These are phyloP conservation scores for Ailuropoda melanoleuca DNA, from an alignment of 2,113 vertebrate species.

Conservation along the genomic window DNA sequence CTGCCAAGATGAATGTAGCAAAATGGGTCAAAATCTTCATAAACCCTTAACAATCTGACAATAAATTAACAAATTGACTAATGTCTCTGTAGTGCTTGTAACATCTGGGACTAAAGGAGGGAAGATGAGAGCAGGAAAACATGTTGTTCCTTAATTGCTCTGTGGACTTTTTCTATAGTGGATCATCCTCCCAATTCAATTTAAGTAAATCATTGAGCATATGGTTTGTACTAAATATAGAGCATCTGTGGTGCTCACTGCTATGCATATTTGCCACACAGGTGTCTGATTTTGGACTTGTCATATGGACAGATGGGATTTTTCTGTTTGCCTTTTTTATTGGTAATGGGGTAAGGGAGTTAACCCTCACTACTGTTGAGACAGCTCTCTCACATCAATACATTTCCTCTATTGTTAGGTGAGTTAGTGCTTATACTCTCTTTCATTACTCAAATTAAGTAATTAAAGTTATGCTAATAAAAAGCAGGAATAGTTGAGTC, in stretches of 20 bases:
- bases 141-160: slow-evolving; percentile 79
- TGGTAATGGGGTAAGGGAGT: background rate
- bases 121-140: slow-evolving; percentile 60
- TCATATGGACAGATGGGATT: slow-evolving; percentile 73
- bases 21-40: slow-evolving; percentile 75
- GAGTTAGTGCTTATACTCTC: background rate
- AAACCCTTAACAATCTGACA: slow-evolving; percentile 78
- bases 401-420: background rate
- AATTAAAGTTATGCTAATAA: background rate
- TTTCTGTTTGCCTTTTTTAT: slow-evolving; percentile 60
- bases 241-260: slow-evolving; percentile 51
- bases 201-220: slow-evolving; percentile 78
- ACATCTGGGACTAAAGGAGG: slow-evolving; percentile 76
- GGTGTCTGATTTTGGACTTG: slow-evolving; percentile 74
- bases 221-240: slow-evolving; percentile 74
- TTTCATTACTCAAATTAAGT: background rate
- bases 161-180: slow-evolving; percentile 67
- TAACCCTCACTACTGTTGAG: background rate
- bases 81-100: slow-evolving; percentile 72
- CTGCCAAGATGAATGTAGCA: slow-evolving; percentile 65
- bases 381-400: background rate
- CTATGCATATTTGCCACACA: slow-evolving; percentile 52
- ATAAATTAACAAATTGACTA: slow-evolving; percentile 79
- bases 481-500: background rate
- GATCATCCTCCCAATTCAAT: slow-evolving; percentile 69